Conservation (phyloP, 2,797 vertebrate genomes). For the Eulemur mongoz region DNA sequence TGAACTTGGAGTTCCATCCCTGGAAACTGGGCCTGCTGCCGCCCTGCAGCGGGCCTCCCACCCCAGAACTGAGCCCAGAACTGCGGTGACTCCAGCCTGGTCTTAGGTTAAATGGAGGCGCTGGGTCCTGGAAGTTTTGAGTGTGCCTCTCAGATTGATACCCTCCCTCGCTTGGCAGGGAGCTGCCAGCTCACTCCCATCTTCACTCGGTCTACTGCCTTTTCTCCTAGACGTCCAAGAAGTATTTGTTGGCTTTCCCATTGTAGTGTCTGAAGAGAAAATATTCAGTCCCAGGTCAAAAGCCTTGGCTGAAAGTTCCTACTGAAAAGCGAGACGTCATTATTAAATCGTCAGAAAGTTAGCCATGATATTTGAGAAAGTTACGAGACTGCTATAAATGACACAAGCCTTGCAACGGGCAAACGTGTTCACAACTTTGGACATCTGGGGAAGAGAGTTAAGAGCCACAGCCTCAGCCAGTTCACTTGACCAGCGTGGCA, state of each 20-base stretch:
- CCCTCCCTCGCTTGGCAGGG: too few species aligned
- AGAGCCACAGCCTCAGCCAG: neutral
- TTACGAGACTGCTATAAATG: slow-evolving; percentile 42
- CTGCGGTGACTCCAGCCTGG: too few species aligned
- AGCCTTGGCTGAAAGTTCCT: neutral
- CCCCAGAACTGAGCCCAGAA: neutral
- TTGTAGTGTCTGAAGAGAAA: slow-evolving; percentile 19
- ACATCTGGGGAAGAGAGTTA: slow-evolving; percentile 27
- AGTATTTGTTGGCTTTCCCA: neutral
- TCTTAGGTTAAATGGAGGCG: neutral
- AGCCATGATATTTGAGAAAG: slow-evolving; percentile 36
- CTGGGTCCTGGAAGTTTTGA: neutral
- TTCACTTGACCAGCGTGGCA: neutral
- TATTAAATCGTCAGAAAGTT: slow-evolving; percentile 37
- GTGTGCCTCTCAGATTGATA: neutral
- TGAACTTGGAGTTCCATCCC: neutral
- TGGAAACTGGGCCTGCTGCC: neutral
- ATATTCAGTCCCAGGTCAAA: slow-evolving; percentile 5
- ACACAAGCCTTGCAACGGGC: slow-evolving; percentile 45
- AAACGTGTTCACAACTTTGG: neutral
- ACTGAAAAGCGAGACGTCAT: neutral
- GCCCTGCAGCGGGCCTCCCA: neutral
- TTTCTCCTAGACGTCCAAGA: slow-evolving; percentile 28
- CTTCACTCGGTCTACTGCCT: neutral
- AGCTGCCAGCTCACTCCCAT: neutral